Conservation (phyloP, 2,888 invertebrate species). For the Papilio elwesi region DNA sequence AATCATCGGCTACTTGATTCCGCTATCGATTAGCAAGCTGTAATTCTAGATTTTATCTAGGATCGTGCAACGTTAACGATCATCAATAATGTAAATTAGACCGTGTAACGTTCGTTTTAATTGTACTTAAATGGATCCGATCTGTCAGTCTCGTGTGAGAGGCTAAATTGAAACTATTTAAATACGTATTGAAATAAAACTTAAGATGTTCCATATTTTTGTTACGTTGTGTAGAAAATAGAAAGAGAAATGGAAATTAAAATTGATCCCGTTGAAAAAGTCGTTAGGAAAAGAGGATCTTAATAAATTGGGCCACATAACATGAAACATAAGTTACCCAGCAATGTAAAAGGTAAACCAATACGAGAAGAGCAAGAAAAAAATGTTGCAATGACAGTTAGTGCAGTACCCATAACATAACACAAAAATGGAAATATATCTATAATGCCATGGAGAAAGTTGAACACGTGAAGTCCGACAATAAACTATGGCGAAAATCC, state of each 20-base stretch:
- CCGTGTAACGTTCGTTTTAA: constrained; percentile 27
- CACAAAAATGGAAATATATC: no score
- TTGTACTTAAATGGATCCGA: constrained; percentile 24
- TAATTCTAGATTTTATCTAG: constrained; percentile 41
- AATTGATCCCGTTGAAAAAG: not conserved
- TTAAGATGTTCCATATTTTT: constrained; percentile 4
- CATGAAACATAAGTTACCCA: no score
- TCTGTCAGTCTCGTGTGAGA: not conserved
- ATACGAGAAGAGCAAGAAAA: no score
- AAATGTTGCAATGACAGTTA: no score
- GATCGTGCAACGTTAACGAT: constrained; percentile 41
- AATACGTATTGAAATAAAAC: constrained; percentile 12
- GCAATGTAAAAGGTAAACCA: no score
- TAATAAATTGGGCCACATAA: no score
- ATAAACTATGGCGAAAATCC: no score
- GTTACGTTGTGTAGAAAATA: not conserved
- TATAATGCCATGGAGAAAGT: no score
- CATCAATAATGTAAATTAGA: constrained; percentile 39
- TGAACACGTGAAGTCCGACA: no score
- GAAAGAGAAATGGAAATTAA: not conserved
- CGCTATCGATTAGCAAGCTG: constrained; percentile 51
- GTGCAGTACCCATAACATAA: no score
- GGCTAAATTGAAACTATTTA: constrained; percentile 12
- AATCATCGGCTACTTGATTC: constrained; percentile 62
- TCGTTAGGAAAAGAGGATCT: no score